Percentiles rank a stretch among this genome's conserved stretches.
Evolutionary conservation across 2,888 invertebrate species (phyloP).

Genomic region (Siphonodentalium dalli): DNA sequence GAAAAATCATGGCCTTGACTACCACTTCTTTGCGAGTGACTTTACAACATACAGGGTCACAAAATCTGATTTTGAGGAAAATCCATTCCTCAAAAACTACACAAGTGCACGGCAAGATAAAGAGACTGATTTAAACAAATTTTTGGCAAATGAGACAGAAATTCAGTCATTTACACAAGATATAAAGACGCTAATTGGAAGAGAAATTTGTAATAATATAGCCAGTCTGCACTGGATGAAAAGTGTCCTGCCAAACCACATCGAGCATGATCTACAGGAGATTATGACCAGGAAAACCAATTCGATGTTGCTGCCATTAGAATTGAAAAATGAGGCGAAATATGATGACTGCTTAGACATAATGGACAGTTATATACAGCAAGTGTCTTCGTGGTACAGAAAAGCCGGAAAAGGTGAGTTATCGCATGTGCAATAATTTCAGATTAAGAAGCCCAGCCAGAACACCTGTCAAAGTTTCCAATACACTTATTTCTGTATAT

Average conservation of each 20-base stretch:
- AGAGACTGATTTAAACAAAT: no score
- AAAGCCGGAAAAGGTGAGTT: constrained; percentile 15
- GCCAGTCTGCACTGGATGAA: constrained; percentile 19
- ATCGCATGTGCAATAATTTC: no score
- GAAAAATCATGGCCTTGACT: constrained; percentile 3
- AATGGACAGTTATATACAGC: constrained; percentile 5
- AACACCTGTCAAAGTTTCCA: no score
- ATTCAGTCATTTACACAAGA: no score
- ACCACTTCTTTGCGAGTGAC: constrained; percentile 10
- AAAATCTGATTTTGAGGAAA: no score
- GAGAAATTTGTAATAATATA: no score
- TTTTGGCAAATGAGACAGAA: no score
- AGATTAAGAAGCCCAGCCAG: no score
- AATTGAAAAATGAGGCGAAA: constrained; percentile 19
- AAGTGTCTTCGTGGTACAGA: constrained; percentile 8
- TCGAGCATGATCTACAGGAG: constrained; percentile 5
- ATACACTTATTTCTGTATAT: no score
- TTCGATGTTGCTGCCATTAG: constrained; percentile 8
- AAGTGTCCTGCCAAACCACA: constrained; percentile 6
- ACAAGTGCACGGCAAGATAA: no score
- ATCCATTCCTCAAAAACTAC: no score
- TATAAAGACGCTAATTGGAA: no score
- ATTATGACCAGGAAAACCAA: constrained; percentile 6
- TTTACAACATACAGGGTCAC: constrained; percentile 5
- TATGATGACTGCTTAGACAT: constrained; percentile 24